Percentiles rank a stretch among this genome's conserved stretches.
Evolutionary conservation across 1,140 invertebrate species (phyloP).

Genomic region (Megathymus violae): DNA sequence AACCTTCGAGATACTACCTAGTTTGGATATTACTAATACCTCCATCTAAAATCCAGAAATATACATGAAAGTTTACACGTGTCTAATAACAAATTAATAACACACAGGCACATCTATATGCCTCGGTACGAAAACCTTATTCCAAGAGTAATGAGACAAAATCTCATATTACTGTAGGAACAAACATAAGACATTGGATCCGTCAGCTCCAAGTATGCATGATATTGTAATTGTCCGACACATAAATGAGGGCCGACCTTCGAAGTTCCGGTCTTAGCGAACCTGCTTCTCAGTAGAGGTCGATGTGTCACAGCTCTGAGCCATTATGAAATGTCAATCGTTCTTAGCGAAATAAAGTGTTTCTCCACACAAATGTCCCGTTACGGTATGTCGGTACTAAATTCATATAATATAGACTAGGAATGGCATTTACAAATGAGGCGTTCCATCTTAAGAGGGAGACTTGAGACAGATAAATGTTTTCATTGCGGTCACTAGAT

Average conservation of each 20-base stretch:
- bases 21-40: no score
- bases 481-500: no score
- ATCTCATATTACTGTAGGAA: not conserved
- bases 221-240: slow-evolving; percentile 9
- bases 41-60: no score
- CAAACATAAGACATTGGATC: slow-evolving; percentile 7
- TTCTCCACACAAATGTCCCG: slow-evolving; percentile 1
- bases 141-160: slow-evolving; percentile 1
- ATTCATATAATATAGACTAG: no score
- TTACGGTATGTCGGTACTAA: not conserved
- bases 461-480: no score
- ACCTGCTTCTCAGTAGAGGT: not conserved
- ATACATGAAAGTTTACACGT: no score
- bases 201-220: slow-evolving; percentile 12
- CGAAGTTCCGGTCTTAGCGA: slow-evolving; percentile 24
- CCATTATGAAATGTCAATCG: slow-evolving; percentile 7
- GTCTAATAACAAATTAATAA: no score
- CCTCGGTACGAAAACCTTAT: slow-evolving; percentile 15
- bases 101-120: no score
- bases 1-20: no score
- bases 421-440: no score
- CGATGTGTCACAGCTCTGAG: not conserved
- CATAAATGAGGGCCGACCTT: slow-evolving; percentile 28
- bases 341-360: slow-evolving; percentile 9
- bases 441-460: no score